Evolutionary conservation across 2,797 vertebrate genomes (phyloP).

Genomic region (Ptychobarbus kaznakovi): DNA sequence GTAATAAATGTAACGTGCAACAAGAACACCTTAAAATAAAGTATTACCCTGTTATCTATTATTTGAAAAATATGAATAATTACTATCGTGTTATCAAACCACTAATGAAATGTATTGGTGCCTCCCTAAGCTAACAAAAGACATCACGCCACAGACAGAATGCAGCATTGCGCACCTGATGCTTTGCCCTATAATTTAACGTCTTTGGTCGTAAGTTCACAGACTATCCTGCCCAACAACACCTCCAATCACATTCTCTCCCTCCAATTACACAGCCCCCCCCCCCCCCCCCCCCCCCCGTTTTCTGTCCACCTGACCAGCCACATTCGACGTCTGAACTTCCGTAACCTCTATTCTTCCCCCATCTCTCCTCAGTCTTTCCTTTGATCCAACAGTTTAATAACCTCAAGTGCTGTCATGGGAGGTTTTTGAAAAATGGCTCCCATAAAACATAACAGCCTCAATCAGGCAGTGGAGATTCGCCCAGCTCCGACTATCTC

Average conservation of each 20-base stretch:
- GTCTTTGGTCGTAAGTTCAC: neutral
- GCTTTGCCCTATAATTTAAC: conserved; percentile 8
- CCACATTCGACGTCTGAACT: conserved; percentile 17
- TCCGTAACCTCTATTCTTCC: conserved; percentile 49
- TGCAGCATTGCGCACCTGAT: neutral
- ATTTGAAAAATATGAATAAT: neutral
- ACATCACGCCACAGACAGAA: neutral
- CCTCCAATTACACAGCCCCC: conserved; percentile 17
- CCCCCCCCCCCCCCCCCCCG: neutral
- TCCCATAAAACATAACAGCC: conserved; percentile 98
- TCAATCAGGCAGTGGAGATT: conserved; percentile 94
- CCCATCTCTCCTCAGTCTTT: conserved; percentile 34
- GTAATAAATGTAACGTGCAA: neutral
- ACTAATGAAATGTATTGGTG: neutral
- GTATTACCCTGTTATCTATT: neutral
- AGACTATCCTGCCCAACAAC: conserved; percentile 15
- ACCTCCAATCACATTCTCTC: conserved; percentile 2
- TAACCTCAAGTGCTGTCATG: conserved; percentile 98
- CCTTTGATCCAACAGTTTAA: conserved; percentile 94
- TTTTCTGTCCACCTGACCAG: neutral
- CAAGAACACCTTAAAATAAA: neutral
- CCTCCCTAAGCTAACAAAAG: neutral
- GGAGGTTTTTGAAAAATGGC: conserved; percentile 96
- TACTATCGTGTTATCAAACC: neutral
- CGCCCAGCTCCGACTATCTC: conserved; percentile 74